Conservation (phyloP, 1,140 invertebrate species). For the Caerostris darwini region DNA sequence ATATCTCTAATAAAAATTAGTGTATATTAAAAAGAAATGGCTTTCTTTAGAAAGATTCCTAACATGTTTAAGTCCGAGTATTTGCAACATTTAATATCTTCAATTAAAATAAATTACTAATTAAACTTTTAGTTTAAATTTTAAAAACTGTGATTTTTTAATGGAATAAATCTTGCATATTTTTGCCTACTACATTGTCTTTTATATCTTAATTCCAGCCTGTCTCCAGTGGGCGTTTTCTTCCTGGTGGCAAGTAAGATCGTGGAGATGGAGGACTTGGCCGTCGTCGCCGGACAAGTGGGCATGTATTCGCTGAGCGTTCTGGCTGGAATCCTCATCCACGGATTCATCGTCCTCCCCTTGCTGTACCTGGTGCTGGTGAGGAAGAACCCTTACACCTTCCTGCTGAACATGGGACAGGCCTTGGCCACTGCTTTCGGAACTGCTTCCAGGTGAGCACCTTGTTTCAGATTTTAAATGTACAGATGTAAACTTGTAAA, state of each 20-base stretch:
- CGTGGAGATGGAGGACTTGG: constrained; percentile 92
- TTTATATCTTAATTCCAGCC: constrained; percentile 84
- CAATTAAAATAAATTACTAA: not conserved
- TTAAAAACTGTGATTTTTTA: too few relatives aligned
- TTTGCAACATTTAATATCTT: not conserved
- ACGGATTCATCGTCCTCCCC: constrained; percentile 94
- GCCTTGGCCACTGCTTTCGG: constrained; percentile 95
- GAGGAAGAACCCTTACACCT: constrained; percentile 89
- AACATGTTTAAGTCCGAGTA: too few relatives aligned
- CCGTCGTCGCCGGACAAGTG: constrained; percentile 90
- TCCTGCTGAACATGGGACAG: constrained; percentile 91
- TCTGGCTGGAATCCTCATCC: constrained; percentile 92
- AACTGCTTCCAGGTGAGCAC: constrained; percentile 91
- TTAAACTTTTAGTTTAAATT: too few relatives aligned
- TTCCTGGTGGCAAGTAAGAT: constrained; percentile 95
- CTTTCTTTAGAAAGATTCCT: too few relatives aligned
- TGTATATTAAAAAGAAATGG: too few relatives aligned
- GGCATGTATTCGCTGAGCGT: constrained; percentile 96
- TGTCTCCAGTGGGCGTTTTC: constrained; percentile 94
- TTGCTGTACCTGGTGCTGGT: constrained; percentile 90
- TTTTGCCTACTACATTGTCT: not conserved
- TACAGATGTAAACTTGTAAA: too few relatives aligned
- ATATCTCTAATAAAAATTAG: too few relatives aligned
- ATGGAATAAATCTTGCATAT: too few relatives aligned
- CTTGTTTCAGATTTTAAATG: too few relatives aligned